Evolutionary conservation across 2,888 invertebrate species (phyloP).

Genomic region (Drosophila formosana): DNA sequence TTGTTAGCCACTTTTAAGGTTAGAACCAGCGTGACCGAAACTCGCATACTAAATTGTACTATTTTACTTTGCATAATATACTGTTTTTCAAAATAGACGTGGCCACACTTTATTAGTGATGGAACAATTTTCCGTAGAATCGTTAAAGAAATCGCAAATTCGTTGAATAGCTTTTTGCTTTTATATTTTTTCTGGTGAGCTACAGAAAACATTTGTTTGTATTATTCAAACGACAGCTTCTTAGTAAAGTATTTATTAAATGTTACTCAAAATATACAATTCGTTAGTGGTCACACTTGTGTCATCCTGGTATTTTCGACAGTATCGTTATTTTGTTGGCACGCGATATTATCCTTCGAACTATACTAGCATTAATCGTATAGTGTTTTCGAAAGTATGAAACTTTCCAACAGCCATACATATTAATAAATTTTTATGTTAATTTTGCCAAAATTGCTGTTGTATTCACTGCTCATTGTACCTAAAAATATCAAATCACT

Average conservation of each 20-base stretch:
- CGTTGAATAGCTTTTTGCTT: neutral
- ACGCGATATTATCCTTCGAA: neutral
- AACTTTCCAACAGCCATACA: too few species aligned
- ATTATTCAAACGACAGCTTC: too few species aligned
- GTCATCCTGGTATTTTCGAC: neutral
- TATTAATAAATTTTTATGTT: too few species aligned
- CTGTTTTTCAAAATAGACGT: neutral
- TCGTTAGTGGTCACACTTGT: neutral
- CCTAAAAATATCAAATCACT: neutral
- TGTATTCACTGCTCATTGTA: neutral
- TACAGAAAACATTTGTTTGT: too few species aligned
- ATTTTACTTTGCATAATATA: neutral
- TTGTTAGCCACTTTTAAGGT: conserved; percentile 65
- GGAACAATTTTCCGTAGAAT: neutral
- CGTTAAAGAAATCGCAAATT: neutral
- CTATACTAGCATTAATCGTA: neutral
- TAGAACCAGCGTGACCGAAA: conserved; percentile 36
- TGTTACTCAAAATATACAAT: too few species aligned
- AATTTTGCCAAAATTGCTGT: neutral
- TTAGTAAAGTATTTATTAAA: too few species aligned
- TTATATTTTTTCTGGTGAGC: too few species aligned
- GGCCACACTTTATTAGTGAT: neutral
- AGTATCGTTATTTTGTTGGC: neutral
- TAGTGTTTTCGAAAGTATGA: too few species aligned
- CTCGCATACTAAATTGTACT: neutral